Evolutionary conservation across 2,888 invertebrate genomes (phyloP).

Genomic region (Epistrophella euchroma): DNA sequence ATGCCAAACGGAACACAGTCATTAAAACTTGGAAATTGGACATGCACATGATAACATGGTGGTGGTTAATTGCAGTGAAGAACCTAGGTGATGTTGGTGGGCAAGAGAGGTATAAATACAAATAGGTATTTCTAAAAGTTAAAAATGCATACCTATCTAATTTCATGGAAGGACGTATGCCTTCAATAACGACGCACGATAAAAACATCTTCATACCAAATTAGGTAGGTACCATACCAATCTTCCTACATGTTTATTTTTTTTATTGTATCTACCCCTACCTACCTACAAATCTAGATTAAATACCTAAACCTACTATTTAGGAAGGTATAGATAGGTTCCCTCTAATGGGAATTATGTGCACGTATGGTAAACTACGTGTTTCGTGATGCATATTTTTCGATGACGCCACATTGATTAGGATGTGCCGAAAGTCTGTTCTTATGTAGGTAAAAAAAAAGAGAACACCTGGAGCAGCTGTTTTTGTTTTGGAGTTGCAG

Average conservation of each 20-base stretch:
- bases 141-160: background rate
- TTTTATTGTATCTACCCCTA: too few relatives aligned
- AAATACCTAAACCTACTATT: too few relatives aligned
- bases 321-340: too few relatives aligned
- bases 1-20: conserved; percentile 67
- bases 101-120: background rate
- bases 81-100: conserved; percentile 23
- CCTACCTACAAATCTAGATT: too few relatives aligned
- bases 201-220: too few relatives aligned
- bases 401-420: conserved; percentile 56
- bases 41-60: conserved; percentile 48
- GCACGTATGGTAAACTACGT: too few relatives aligned
- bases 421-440: conserved; percentile 36
- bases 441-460: background rate
- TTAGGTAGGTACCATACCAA: too few relatives aligned
- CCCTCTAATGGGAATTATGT: too few relatives aligned
- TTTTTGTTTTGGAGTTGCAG: background rate
- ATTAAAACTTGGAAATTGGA: conserved; percentile 55
- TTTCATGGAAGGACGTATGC: conserved; percentile 45
- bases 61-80: conserved; percentile 49
- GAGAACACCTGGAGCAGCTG: conserved; percentile 62
- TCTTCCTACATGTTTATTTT: too few relatives aligned
- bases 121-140: background rate
- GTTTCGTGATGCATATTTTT: background rate
- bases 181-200: background rate